Evolutionary conservation across 2,888 invertebrate species (phyloP).

Genomic region (Protodeltote pygarga): DNA sequence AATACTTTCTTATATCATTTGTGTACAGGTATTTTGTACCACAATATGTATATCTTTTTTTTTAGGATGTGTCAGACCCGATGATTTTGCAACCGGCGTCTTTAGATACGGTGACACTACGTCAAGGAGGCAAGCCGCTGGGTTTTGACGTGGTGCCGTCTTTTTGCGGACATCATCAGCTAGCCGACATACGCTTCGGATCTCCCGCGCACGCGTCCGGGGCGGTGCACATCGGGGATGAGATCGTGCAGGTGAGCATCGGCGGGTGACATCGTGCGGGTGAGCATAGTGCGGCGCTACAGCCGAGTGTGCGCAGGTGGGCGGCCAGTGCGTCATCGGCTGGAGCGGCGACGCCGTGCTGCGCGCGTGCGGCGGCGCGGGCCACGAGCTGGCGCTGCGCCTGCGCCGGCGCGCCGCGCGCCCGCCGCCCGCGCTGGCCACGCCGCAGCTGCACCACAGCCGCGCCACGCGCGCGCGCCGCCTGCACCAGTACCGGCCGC

Average conservation of each 20-base stretch:
- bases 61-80: constrained; percentile 94
- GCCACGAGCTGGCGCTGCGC: constrained; percentile 56
- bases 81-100: constrained; percentile 96
- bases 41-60: neutral
- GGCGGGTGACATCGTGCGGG: constrained; percentile 6
- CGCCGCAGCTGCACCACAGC: constrained; percentile 46
- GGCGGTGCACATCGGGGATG: constrained; percentile 98
- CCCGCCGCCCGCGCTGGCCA: constrained; percentile 47
- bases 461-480: constrained; percentile 30
- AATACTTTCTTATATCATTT: no score
- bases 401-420: constrained; percentile 60
- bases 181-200: constrained; percentile 96
- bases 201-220: constrained; percentile 97
- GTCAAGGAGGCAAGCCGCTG: constrained; percentile 94
- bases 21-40: no score
- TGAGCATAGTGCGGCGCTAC: constrained; percentile 8
- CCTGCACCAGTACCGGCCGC: constrained; percentile 37
- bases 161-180: constrained; percentile 91
- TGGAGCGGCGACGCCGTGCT: constrained; percentile 68
- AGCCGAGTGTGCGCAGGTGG: constrained; percentile 57
- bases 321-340: constrained; percentile 69
- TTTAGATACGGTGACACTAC: constrained; percentile 94
- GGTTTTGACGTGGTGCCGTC: constrained; percentile 96
- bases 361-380: constrained; percentile 46
- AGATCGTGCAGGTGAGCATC: constrained; percentile 95